phyloP scores from a whole-genome alignment of 1,140 invertebrate genomes.

The Orussus abietinus region DNA sequence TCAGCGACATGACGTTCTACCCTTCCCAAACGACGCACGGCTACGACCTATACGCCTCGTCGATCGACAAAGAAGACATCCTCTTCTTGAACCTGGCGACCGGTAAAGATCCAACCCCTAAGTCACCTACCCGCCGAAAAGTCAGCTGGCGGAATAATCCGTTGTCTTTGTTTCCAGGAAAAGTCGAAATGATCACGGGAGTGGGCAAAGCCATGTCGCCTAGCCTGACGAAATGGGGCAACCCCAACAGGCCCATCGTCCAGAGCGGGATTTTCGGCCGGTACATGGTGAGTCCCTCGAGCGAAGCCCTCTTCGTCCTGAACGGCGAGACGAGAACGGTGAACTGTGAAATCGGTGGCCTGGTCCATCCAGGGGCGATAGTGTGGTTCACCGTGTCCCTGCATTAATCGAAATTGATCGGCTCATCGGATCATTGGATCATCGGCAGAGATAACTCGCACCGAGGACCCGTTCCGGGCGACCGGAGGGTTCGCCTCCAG shows the following conservation, averaged over 20 bases:
- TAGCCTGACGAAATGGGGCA: slow-evolving; percentile 62
- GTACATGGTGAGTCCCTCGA: slow-evolving; percentile 72
- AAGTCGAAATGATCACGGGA: slow-evolving; percentile 77
- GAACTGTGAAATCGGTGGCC: slow-evolving; percentile 73
- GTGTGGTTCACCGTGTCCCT: slow-evolving; percentile 63
- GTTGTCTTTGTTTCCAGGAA: slow-evolving; percentile 48
- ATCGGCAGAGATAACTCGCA: too few species aligned
- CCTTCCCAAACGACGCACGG: slow-evolving; percentile 71
- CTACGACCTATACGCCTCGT: slow-evolving; percentile 73
- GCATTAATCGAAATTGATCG: too few species aligned
- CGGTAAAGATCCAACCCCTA: slow-evolving; percentile 49
- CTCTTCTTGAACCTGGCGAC: slow-evolving; percentile 71
- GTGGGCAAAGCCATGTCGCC: slow-evolving; percentile 63
- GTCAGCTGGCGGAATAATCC: too few species aligned
- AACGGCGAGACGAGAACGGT: slow-evolving; percentile 71
- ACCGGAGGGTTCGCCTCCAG: too few species aligned
- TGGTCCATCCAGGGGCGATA: slow-evolving; percentile 62
- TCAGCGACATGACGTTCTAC: slow-evolving; percentile 76
- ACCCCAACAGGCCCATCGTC: slow-evolving; percentile 66
- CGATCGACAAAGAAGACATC: slow-evolving; percentile 71
- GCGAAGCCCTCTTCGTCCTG: slow-evolving; percentile 69
- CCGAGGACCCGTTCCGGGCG: too few species aligned
- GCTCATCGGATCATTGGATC: too few species aligned
- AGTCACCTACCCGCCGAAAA: too few species aligned
- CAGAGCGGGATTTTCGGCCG: slow-evolving; percentile 70